Percentiles rank a stretch among this genome's conserved stretches.
Evolutionary conservation across 1,140 invertebrate genomes (phyloP).

Genomic region (Bombus confusus): DNA sequence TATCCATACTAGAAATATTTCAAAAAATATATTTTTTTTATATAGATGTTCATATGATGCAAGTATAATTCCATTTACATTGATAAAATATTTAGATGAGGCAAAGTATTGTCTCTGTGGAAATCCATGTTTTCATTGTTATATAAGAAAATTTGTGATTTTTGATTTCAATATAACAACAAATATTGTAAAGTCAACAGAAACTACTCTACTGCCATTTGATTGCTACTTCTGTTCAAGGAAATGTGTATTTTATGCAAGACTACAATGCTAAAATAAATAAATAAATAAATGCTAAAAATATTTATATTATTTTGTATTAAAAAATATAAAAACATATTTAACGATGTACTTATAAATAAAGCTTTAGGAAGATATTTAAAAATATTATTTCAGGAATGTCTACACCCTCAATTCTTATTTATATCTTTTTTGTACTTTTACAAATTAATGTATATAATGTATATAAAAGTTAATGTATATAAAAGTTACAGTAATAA

Average conservation of each 20-base stretch:
- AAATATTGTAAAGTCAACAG: slow-evolving; percentile 78
- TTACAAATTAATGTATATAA: neutral
- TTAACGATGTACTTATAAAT: neutral
- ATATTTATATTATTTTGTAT: slow-evolving; percentile 12
- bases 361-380: neutral
- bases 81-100: slow-evolving; percentile 85
- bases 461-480: neutral
- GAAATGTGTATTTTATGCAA: slow-evolving; percentile 76
- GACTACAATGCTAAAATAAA: neutral
- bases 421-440: neutral
- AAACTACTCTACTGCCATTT: slow-evolving; percentile 78
- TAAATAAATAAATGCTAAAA: neutral
- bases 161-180: slow-evolving; percentile 79
- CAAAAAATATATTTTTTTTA: slow-evolving; percentile 53
- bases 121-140: slow-evolving; percentile 83
- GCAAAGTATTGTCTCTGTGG: slow-evolving; percentile 86
- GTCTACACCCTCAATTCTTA: neutral
- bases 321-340: neutral
- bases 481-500: neutral
- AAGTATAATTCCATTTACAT: slow-evolving; percentile 84
- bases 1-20: neutral
- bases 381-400: neutral
- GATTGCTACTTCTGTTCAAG: slow-evolving; percentile 86
- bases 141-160: slow-evolving; percentile 75
- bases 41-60: slow-evolving; percentile 82